Percentiles rank a stretch among this genome's conserved stretches.
These are phyloP conservation scores for Lottia scabra DNA, from an alignment of 2,888 invertebrate genomes.

Conservation along the genomic window DNA sequence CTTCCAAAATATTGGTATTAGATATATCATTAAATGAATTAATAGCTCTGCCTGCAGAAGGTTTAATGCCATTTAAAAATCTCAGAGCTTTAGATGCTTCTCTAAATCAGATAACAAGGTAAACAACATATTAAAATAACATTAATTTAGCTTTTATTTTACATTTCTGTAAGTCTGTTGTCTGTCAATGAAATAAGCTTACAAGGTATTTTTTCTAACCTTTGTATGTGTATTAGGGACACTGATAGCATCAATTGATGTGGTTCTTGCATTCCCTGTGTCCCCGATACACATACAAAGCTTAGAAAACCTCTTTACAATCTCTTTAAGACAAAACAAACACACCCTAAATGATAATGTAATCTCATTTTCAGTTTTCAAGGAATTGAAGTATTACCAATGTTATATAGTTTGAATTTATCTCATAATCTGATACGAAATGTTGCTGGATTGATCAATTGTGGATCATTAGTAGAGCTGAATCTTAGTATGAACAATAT, in stretches of 20 bases:
- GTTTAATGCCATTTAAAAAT: conserved; percentile 47
- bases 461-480: conserved; percentile 45
- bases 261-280: too few relatives aligned
- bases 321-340: too few relatives aligned
- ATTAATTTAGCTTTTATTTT: too few relatives aligned
- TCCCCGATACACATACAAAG: too few relatives aligned
- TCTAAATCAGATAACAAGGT: conserved; percentile 58
- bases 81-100: conserved; percentile 57
- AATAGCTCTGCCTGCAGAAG: conserved; percentile 44
- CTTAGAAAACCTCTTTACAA: too few relatives aligned
- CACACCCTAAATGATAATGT: too few relatives aligned
- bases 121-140: conserved; percentile 2
- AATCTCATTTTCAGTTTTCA: conserved; percentile 50
- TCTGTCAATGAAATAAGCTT: background rate
- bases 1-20: conserved; percentile 48
- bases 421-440: conserved; percentile 56
- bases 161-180: background rate
- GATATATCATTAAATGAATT: conserved; percentile 61
- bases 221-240: too few relatives aligned
- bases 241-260: too few relatives aligned
- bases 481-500: conserved; percentile 60
- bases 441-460: conserved; percentile 46
- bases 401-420: conserved; percentile 52
- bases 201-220: background rate
- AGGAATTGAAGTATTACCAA: conserved; percentile 53